These are phyloP conservation scores for Noctua pronuba DNA, from an alignment of 2,888 invertebrate species.

Conservation along the genomic window DNA sequence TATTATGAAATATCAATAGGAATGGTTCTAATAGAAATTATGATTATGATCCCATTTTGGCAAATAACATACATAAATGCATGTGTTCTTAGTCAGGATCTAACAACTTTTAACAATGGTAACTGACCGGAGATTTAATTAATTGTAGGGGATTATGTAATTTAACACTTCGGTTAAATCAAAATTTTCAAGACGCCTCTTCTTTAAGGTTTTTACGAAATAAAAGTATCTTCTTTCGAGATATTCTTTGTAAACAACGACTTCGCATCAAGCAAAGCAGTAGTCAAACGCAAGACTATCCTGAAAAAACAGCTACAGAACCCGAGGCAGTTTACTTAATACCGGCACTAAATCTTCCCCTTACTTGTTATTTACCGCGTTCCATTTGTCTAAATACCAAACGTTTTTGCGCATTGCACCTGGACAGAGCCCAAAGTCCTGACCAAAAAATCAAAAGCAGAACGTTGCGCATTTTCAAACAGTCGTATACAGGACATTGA, in stretches of 20 bases:
- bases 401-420: constrained; percentile 59
- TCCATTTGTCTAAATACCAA: constrained; percentile 59
- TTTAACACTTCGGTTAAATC: neutral
- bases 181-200: neutral
- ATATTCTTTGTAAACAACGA: constrained; percentile 7
- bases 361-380: constrained; percentile 57
- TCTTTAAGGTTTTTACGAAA: neutral
- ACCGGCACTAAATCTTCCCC: constrained; percentile 51
- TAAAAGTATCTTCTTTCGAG: neutral
- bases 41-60: constrained; percentile 22
- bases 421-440: constrained; percentile 22
- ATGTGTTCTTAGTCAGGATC: constrained; percentile 23
- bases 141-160: neutral
- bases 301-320: constrained; percentile 31
- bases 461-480: constrained; percentile 33
- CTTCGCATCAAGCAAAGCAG: constrained; percentile 24
- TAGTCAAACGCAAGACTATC: constrained; percentile 25
- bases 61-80: constrained; percentile 43
- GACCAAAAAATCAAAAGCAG: constrained; percentile 46
- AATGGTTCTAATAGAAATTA: constrained; percentile 29
- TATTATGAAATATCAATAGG: constrained; percentile 34
- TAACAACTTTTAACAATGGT: neutral
- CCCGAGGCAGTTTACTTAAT: constrained; percentile 46
- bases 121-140: neutral
- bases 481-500: constrained; percentile 34